phyloP scores from a whole-genome alignment of 2,797 vertebrate species.

The Oreonectes daqikongensis region DNA sequence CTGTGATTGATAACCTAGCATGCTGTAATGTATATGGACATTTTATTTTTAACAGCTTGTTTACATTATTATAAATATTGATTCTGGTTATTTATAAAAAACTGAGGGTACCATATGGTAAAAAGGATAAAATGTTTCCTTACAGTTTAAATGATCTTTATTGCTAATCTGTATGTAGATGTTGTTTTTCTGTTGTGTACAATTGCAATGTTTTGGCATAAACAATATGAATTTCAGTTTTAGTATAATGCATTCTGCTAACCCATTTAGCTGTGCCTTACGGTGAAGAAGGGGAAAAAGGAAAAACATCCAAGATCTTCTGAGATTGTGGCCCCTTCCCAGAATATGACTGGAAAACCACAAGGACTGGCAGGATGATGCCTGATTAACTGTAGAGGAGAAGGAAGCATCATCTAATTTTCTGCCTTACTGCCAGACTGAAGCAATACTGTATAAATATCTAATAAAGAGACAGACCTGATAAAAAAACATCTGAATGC shows the following conservation, averaged over 20 bases:
- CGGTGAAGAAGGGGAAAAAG: not conserved
- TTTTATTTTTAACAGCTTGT: too few relatives aligned
- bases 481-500: conserved; percentile 54
- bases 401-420: conserved; percentile 43
- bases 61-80: too few relatives aligned
- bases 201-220: not conserved
- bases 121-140: too few relatives aligned
- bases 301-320: not conserved
- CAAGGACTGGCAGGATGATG: conserved; percentile 12
- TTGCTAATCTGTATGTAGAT: too few relatives aligned
- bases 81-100: too few relatives aligned
- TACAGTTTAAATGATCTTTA: too few relatives aligned
- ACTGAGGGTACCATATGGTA: too few relatives aligned
- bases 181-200: not conserved
- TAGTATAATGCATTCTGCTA: not conserved
- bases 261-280: not conserved
- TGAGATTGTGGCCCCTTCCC: conserved; percentile 2
- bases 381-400: conserved; percentile 26
- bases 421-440: conserved; percentile 46
- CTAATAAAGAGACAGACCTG: conserved; percentile 42
- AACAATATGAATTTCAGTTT: not conserved
- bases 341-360: conserved; percentile 13
- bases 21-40: too few relatives aligned
- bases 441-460: too few relatives aligned
- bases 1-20: too few relatives aligned